These are phyloP conservation scores for Bagarius yarrelli DNA, from an alignment of 2,113 vertebrate genomes.

Conservation along the genomic window DNA sequence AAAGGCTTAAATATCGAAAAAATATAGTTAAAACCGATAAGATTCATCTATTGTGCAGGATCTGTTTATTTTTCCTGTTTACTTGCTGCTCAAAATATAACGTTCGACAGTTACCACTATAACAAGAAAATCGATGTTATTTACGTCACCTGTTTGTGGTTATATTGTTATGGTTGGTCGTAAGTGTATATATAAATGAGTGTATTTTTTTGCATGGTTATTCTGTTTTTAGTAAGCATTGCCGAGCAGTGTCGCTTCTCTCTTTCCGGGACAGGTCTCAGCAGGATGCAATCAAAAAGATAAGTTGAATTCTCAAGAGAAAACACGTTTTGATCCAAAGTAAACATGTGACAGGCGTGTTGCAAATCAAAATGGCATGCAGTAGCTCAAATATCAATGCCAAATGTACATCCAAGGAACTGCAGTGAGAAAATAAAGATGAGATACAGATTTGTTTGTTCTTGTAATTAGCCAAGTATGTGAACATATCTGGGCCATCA, in stretches of 20 bases:
- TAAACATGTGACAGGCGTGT: constrained; percentile 15
- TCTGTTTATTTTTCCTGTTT: too few species aligned
- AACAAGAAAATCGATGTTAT: too few species aligned
- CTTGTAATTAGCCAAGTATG: constrained; percentile 1
- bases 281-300: constrained; percentile 25
- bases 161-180: too few species aligned
- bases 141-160: too few species aligned
- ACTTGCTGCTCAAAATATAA: too few species aligned
- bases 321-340: constrained; percentile 12
- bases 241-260: neutral
- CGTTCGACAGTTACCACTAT: too few species aligned
- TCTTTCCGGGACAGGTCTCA: constrained; percentile 1
- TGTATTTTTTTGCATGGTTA: neutral
- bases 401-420: neutral
- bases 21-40: too few species aligned
- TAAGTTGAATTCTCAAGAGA: constrained; percentile 21
- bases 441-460: neutral
- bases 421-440: neutral
- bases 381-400: neutral
- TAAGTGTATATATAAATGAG: too few species aligned
- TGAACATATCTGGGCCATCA: neutral
- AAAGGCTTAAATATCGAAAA: too few species aligned
- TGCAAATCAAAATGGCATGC: constrained; percentile 1
- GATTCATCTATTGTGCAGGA: too few species aligned
- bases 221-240: neutral